Base-by-base conservation (phyloP, 2,888 invertebrate species). In the Drosophila macrospina region DNA sequence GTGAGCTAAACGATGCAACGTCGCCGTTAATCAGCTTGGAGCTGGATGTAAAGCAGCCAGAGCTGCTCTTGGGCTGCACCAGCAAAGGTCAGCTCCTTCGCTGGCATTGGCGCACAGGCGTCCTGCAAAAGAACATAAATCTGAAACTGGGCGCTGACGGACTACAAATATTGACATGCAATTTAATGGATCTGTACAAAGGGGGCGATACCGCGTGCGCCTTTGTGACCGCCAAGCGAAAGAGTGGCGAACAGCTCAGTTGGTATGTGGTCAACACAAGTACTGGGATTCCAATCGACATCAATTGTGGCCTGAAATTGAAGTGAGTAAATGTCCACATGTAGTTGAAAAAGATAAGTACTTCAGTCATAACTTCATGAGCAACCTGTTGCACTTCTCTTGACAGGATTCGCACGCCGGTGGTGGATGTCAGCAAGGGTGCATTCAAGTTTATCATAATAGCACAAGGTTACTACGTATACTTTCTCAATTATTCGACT, bases 41-140 rank as follows among this genome's bases (percentile, higher is more conserved):
- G 55, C 83, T 93, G 47, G 93, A 93, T 68, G 88, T 92, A 16
- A 92, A 90, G 55, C 92, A 92, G 82, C 80, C 90, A 26, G 93
- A 93, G 73, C 90, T 91, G 24, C 92, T 93, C 34, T 81, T 94
- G 16, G 94, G 94, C 4, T 94, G 95, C 81, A 94, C 94, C 0
- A 91, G 91, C 37, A 88, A 87, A 30, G 95, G 94, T 0, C 92
- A 93, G 75, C 78, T 95, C 4, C 85, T 93, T 15, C 91, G 93
- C 28, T 95, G 95, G 94, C 93, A 94, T 45, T 95, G 95, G 94
- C 93, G 94, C 51, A 93, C 93, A 7, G 94, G 93, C 10, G 91
- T 93, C 5, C 92, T 94, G 24, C 90, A 84, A 2, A 79, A 79
- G 13, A 78, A 64, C 4, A 11, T 78, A 1, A 11, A 63, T 2